A percentile compares a stretch with the other conserved stretches of the same genome.
Conservation (phyloP, 2,888 invertebrate genomes). For the Lysandra bellargus region DNA sequence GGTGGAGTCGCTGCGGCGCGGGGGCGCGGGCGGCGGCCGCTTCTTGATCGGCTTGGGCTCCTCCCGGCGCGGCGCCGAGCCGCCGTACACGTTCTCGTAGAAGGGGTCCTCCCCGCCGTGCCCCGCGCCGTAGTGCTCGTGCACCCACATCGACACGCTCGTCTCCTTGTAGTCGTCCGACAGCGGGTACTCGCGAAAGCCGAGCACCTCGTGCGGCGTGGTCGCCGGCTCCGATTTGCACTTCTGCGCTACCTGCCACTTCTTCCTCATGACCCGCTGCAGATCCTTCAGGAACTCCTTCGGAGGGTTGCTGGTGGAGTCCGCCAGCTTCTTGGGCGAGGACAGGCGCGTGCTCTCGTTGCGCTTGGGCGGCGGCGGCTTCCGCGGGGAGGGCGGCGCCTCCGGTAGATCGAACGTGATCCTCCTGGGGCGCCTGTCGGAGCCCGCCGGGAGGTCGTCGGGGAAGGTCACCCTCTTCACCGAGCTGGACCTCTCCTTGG, state of each 20-base stretch:
- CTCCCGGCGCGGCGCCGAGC: slow-evolving; percentile 57
- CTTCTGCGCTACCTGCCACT: slow-evolving; percentile 96
- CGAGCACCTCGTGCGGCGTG: slow-evolving; percentile 94
- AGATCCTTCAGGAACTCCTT: slow-evolving; percentile 92
- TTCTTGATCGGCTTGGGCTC: slow-evolving; percentile 79
- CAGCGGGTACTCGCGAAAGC: slow-evolving; percentile 90
- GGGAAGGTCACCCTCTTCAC: slow-evolving; percentile 82
- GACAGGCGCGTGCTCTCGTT: slow-evolving; percentile 87
- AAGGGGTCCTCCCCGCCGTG: slow-evolving; percentile 76
- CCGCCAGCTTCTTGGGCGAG: slow-evolving; percentile 88
- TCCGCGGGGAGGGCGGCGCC: slow-evolving; percentile 81
- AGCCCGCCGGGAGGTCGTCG: slow-evolving; percentile 75
- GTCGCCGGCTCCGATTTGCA: slow-evolving; percentile 93
- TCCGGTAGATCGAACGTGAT: slow-evolving; percentile 82
- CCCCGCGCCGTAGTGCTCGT: slow-evolving; percentile 89
- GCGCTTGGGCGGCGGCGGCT: slow-evolving; percentile 88
- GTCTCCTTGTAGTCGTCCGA: slow-evolving; percentile 87
- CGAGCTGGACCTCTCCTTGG: slow-evolving; percentile 48
- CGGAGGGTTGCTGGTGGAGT: slow-evolving; percentile 87
- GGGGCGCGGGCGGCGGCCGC: slow-evolving; percentile 93
- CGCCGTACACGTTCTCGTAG: slow-evolving; percentile 86
- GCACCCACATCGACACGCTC: slow-evolving; percentile 94
- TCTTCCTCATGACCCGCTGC: slow-evolving; percentile 95
- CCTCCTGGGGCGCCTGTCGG: slow-evolving; percentile 82
- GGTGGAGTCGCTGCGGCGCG: slow-evolving; percentile 93